These are phyloP conservation scores for Tetranychus truncatus DNA, from an alignment of 2,888 invertebrate species.

Conservation along the genomic window DNA sequence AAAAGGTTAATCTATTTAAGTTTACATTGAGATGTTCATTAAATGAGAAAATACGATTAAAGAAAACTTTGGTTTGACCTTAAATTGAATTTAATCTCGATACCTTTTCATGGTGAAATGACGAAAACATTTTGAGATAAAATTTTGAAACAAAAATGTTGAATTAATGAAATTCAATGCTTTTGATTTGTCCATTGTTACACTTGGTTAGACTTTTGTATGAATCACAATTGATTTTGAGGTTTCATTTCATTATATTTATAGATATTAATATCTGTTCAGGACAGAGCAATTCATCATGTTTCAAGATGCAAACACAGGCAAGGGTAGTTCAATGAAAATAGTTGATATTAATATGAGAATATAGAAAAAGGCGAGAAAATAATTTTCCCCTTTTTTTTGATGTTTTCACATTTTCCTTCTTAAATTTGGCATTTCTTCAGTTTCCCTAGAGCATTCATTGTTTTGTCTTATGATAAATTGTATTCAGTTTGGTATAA, in stretches of 20 bases:
- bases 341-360: not conserved
- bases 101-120: no score
- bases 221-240: no score
- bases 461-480: not conserved
- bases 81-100: not conserved
- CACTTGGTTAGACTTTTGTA: no score
- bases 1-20: no score
- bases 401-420: not conserved
- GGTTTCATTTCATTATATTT: not conserved
- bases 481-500: not conserved
- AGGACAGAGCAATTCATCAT: not conserved
- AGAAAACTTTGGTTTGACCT: slow-evolving; percentile 6
- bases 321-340: not conserved
- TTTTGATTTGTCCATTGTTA: not conserved
- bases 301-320: not conserved
- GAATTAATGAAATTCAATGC: not conserved
- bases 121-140: not conserved
- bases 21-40: not conserved
- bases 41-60: slow-evolving; percentile 6
- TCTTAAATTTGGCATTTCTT: not conserved
- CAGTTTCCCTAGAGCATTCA: not conserved
- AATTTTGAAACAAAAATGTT: not conserved
- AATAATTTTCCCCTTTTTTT: not conserved
- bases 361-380: not conserved
- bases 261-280: not conserved